Evolutionary conservation across 1,140 invertebrate species (phyloP), one percentile per base, ranked within the genome.

Genomic region (Bombyx mandarina): DNA sequence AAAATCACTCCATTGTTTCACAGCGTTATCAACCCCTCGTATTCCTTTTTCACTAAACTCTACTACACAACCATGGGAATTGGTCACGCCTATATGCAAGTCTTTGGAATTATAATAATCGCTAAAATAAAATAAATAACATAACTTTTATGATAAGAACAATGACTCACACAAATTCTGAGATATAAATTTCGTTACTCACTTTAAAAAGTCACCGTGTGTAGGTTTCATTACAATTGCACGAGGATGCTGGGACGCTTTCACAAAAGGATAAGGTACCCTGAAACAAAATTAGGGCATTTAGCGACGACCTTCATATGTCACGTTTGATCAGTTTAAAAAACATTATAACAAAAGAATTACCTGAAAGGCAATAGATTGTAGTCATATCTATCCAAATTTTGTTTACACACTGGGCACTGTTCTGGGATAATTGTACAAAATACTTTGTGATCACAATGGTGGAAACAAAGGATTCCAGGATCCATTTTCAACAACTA

Each of bases 81-180:
- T 93, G 50, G 94, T 95, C 57, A 96, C 90, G 48, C 94, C 94
- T 81, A 95, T 95, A 79, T 96, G 94, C 52, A 96, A 90, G 89
- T 95, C 93, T 79, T 92, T 92, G 48, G 91, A 91, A 83, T 94
- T 93, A 73, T 91, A 91, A 80, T 94, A 95, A 81, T 94, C 91
- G 85, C 93, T 94, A 82, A 60, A 89, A 89, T 56, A 77, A 80
- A 63, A 51, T 51, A 51, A 51, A 26, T 51, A 7, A 51, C 42
- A 8, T 35, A 10, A 51, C 42, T 8, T 10, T 35, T 51, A 7
- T 8, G 10, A 51, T 35, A 35, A 9, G 8, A 35, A 51, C 42
- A 18, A 12, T 49, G 48, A 49, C 6, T 49, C 48, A 49, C n/a
- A n/a, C 6, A 12, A 49, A 3, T 49, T 49, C 8, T 49, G n/a